These are phyloP conservation scores for Bambusicola thoracicus DNA, from an alignment of 2,113 vertebrate genomes.

Conservation along the genomic window DNA sequence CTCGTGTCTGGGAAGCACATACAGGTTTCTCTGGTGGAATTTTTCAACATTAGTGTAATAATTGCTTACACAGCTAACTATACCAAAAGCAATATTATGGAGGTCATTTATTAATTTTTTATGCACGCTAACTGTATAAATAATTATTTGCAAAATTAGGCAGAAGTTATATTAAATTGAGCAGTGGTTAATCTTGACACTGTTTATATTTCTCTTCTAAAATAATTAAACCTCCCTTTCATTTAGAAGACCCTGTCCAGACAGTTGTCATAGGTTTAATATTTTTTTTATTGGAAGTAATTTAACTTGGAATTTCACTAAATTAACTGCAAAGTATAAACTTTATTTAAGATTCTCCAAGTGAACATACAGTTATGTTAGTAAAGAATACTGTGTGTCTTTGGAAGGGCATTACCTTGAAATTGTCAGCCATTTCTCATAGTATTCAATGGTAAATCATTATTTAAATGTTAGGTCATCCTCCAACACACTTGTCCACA, in stretches of 20 bases:
- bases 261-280: conserved; percentile 16
- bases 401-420: neutral
- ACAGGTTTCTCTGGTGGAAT: conserved; percentile 32
- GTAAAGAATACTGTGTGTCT: neutral
- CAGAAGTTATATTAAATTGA: conserved; percentile 59
- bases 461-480: conserved; percentile 32
- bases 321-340: conserved; percentile 37
- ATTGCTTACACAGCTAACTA: conserved; percentile 3
- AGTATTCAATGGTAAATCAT: neutral
- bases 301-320: conserved; percentile 38
- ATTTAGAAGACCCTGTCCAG: conserved; percentile 3
- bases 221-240: conserved; percentile 55
- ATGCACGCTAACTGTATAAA: conserved; percentile 58
- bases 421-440: conserved; percentile 7
- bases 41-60: conserved; percentile 19
- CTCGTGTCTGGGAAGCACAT: conserved; percentile 25
- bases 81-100: conserved; percentile 16
- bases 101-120: conserved; percentile 60
- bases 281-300: conserved; percentile 35
- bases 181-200: conserved; percentile 51
- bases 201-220: conserved; percentile 52
- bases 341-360: conserved; percentile 45
- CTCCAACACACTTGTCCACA: conserved; percentile 32
- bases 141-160: conserved; percentile 65
- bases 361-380: neutral